These are phyloP conservation scores for Drosophila siamana DNA, from an alignment of 2,888 invertebrate genomes.

Conservation along the genomic window DNA sequence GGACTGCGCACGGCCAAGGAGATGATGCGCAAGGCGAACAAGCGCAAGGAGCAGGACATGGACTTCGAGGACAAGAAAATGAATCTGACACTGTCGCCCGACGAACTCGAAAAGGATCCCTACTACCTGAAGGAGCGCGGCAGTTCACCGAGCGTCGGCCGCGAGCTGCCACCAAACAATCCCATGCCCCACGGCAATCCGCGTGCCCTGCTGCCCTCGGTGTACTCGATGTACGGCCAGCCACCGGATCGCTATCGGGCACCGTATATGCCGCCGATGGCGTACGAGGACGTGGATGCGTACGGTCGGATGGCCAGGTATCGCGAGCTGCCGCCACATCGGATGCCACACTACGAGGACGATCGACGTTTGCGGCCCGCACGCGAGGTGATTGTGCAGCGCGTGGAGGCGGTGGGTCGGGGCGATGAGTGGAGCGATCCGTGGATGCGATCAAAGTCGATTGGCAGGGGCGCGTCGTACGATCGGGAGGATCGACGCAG, in stretches of 20 bases:
- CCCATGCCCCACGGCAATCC: constrained; percentile 57
- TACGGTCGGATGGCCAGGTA: constrained; percentile 86
- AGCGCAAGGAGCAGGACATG: constrained; percentile 97
- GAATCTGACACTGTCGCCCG: constrained; percentile 91
- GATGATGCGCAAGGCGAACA: constrained; percentile 95
- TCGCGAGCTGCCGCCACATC: constrained; percentile 86
- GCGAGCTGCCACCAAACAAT: constrained; percentile 76
- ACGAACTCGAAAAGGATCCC: constrained; percentile 91
- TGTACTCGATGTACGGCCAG: constrained; percentile 82
- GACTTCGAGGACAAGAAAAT: constrained; percentile 98
- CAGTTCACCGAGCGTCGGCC: constrained; percentile 45
- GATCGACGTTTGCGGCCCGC: constrained; percentile 88
- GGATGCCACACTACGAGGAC: constrained; percentile 87
- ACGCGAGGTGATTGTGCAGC: constrained; percentile 92
- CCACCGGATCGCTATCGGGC: constrained; percentile 82
- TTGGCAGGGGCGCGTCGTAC: constrained; percentile 84
- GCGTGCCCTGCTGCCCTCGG: constrained; percentile 51
- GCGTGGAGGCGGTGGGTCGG: constrained; percentile 87
- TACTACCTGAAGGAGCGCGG: constrained; percentile 89
- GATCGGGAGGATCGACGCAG: constrained; percentile 82
- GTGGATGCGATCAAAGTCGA: constrained; percentile 93
- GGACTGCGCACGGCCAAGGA: constrained; percentile 98
- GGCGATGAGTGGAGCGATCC: constrained; percentile 98
- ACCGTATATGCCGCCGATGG: constrained; percentile 71
- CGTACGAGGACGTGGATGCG: constrained; percentile 84